Conservation (phyloP, 2,797 vertebrate genomes). For the Mycteria americana region DNA sequence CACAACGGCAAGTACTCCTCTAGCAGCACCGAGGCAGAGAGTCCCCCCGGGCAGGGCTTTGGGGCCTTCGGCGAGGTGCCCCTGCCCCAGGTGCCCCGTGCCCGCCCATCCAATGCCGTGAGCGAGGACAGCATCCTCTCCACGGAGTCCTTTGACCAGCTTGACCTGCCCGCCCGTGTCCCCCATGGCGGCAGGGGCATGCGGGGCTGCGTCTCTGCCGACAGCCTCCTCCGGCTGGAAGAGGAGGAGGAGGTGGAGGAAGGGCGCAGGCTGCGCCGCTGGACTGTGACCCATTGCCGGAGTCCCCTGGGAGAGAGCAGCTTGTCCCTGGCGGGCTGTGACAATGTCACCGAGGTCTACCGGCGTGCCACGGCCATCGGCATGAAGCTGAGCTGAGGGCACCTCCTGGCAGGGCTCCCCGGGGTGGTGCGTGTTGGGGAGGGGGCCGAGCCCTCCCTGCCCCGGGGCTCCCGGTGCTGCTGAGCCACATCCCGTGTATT, state of each 20-base stretch:
- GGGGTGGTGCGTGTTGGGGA: accelerated
- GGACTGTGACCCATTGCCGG: slow-evolving; percentile 82
- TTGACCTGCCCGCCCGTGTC: slow-evolving; percentile 85
- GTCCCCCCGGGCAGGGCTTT: slow-evolving; percentile 49
- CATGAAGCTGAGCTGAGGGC: slow-evolving; percentile 76
- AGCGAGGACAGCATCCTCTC: slow-evolving; percentile 98
- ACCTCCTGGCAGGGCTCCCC: accelerated
- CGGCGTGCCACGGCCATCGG: slow-evolving; percentile 73
- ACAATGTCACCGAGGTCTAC: slow-evolving; percentile 77
- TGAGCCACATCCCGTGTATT: background rate
- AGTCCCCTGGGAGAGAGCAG: slow-evolving; percentile 78
- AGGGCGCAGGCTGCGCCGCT: slow-evolving; percentile 66
- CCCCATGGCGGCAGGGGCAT: slow-evolving; percentile 47
- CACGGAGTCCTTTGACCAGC: slow-evolving; percentile 93
- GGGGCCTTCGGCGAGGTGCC: slow-evolving; percentile 82
- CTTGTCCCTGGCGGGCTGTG: slow-evolving; percentile 85
- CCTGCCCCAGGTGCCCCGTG: slow-evolving; percentile 19
- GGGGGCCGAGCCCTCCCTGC: background rate
- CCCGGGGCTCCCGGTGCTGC: background rate
- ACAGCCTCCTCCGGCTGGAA: slow-evolving; percentile 83
- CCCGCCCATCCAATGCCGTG: slow-evolving; percentile 78
- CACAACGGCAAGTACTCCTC: slow-evolving; percentile 88
- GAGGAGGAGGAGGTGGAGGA: slow-evolving; percentile 20
- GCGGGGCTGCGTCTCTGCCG: slow-evolving; percentile 87
- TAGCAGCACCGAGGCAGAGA: background rate